Conservation (phyloP, 2,797 vertebrate species). For the Limnodromus scolopaceus region DNA sequence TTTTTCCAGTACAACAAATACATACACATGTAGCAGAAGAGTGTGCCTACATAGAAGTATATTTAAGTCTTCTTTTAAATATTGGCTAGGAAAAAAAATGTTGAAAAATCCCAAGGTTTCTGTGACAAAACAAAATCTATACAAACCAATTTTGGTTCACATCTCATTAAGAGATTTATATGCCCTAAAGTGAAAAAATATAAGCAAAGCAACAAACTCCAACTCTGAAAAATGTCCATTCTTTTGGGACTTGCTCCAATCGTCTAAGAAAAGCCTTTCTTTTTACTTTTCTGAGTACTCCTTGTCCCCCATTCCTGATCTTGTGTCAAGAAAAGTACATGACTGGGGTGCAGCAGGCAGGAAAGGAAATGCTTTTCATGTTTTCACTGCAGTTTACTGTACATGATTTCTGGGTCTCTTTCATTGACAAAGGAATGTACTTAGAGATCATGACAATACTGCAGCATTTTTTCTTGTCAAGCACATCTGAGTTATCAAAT, state of each 20-base stretch:
- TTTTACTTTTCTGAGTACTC: neutral
- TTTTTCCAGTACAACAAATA: neutral
- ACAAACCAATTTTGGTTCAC: neutral
- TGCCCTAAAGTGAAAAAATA: neutral
- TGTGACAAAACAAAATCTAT: neutral
- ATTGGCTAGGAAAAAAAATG: neutral
- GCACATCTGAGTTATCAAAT: neutral
- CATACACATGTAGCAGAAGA: fast-evolving
- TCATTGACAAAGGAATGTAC: neutral
- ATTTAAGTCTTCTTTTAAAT: neutral
- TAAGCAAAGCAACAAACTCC: neutral
- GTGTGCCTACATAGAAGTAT: neutral
- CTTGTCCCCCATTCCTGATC: neutral
- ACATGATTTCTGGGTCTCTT: neutral
- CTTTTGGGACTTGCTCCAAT: neutral
- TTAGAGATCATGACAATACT: neutral
- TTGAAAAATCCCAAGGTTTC: neutral
- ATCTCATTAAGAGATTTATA: neutral
- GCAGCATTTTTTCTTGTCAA: neutral
- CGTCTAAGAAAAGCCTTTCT: neutral
- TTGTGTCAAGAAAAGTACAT: neutral
- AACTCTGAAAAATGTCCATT: neutral
- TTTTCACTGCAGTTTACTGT: neutral
- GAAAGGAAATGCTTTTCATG: neutral
- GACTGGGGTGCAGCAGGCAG: neutral